A percentile compares a stretch with the other conserved stretches of the same genome.
Conservation (phyloP, 2,113 vertebrate species). For the Lucifuga dentata region DNA sequence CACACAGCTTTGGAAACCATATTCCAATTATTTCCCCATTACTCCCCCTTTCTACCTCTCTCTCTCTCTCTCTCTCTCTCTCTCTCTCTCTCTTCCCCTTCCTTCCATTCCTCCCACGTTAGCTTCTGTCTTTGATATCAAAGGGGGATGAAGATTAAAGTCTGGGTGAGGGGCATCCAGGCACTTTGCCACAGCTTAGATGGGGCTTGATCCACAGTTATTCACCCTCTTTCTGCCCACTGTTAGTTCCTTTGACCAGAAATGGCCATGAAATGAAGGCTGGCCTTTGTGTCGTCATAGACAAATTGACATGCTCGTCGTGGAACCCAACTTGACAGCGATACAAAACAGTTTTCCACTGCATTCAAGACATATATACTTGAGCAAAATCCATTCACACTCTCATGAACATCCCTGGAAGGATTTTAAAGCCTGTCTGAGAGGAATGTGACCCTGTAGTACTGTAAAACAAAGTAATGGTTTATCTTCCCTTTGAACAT, state of each 20-base stretch:
- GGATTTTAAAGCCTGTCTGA: slow-evolving; percentile 55
- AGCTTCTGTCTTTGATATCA: slow-evolving; percentile 69
- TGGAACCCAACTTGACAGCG: slow-evolving; percentile 20
- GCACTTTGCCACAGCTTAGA: slow-evolving; percentile 81
- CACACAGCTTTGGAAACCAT: slow-evolving; percentile 63
- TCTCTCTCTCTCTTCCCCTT: too few relatives aligned
- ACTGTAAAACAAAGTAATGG: slow-evolving; percentile 34
- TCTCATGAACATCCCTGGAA: slow-evolving; percentile 25
- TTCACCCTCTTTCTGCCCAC: slow-evolving; percentile 54
- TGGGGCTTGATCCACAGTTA: slow-evolving; percentile 50
- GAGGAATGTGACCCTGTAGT: slow-evolving; percentile 63
- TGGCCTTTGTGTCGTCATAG: slow-evolving; percentile 46
- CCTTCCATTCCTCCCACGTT: slow-evolving; percentile 67
- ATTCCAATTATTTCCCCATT: slow-evolving; percentile 69
- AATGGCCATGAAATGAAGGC: slow-evolving; percentile 42
- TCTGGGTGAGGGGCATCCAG: slow-evolving; percentile 75
- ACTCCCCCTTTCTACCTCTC: slow-evolving; percentile 1
- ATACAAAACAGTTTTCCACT: not conserved
- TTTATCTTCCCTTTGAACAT: slow-evolving; percentile 45
- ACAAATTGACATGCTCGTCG: slow-evolving; percentile 16
- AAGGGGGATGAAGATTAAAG: slow-evolving; percentile 80
- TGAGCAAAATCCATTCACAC: not conserved
- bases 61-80: slow-evolving; percentile 20
- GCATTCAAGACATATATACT: slow-evolving; percentile 12
- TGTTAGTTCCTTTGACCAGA: slow-evolving; percentile 36